Evolutionary conservation across 2,888 invertebrate genomes (phyloP).

Genomic region (Craniophora ligustri): DNA sequence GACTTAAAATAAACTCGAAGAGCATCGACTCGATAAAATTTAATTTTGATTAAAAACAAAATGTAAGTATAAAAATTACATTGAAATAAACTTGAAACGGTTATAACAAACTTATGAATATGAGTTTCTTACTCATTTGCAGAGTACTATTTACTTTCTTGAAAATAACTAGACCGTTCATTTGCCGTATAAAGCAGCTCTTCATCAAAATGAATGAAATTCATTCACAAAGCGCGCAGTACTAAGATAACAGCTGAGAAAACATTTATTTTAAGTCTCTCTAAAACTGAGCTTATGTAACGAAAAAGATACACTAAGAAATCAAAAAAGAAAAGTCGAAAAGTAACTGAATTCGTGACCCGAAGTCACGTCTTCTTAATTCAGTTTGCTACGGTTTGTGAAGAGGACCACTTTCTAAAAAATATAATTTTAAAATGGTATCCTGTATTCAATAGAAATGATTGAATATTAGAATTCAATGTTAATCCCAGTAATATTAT

Average conservation of each 20-base stretch:
- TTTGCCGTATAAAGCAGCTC: constrained; percentile 14
- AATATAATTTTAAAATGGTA: constrained; percentile 49
- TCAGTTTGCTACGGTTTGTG: constrained; percentile 69
- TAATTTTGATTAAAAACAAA: neutral
- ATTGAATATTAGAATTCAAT: too few species aligned
- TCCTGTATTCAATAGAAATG: constrained; percentile 54
- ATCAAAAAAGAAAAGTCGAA: constrained; percentile 57
- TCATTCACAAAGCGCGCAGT: constrained; percentile 18
- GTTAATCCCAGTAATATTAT: too few species aligned
- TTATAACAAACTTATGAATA: neutral
- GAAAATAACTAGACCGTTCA: constrained; percentile 16
- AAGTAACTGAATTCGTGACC: constrained; percentile 65
- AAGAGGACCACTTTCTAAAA: constrained; percentile 69
- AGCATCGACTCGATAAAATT: neutral
- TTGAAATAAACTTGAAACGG: neutral
- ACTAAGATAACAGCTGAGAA: constrained; percentile 14
- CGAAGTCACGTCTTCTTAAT: constrained; percentile 73
- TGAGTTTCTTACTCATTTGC: constrained; percentile 13
- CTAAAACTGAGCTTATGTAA: constrained; percentile 41
- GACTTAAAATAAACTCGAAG: neutral
- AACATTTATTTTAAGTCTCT: constrained; percentile 31
- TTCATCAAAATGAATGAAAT: constrained; percentile 30
- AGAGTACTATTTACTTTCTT: constrained; percentile 14
- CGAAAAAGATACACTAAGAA: constrained; percentile 49
- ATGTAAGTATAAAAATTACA: neutral